A percentile compares a stretch with the other conserved stretches of the same genome.
phyloP scores from a whole-genome alignment of 2,797 vertebrate species.

The Hirundo rustica region DNA sequence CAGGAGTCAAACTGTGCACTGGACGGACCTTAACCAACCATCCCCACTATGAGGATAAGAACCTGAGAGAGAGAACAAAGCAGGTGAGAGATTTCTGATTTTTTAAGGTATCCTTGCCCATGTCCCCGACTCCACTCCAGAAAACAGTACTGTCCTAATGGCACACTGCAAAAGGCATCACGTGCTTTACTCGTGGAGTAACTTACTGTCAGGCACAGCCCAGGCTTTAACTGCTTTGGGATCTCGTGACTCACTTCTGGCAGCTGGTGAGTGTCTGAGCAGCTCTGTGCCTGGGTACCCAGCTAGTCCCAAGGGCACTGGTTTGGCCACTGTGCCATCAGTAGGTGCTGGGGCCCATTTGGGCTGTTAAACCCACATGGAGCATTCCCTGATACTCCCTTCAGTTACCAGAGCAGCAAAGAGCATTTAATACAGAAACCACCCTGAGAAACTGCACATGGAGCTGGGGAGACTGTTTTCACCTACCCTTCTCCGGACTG shows the following conservation, averaged over 20 bases:
- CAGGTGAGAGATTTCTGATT: slow-evolving; percentile 78
- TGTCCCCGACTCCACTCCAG: not conserved
- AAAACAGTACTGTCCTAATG: too few relatives aligned
- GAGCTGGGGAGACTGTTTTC: not conserved
- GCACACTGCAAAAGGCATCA: not conserved
- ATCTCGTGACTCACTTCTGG: not conserved
- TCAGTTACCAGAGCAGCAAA: not conserved
- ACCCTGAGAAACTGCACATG: not conserved
- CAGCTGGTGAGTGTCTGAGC: not conserved
- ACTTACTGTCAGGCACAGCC: not conserved
- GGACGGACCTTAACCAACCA: slow-evolving; percentile 95
- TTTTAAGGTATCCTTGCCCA: not conserved
- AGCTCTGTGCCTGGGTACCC: not conserved
- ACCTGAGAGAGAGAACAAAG: slow-evolving; percentile 90
- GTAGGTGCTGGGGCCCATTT: not conserved
- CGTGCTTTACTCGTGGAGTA: accelerated
- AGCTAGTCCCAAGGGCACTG: not conserved
- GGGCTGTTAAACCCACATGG: not conserved
- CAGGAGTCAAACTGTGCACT: slow-evolving; percentile 97
- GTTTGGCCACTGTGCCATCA: not conserved
- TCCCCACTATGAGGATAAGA: slow-evolving; percentile 95
- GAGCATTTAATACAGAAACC: not conserved
- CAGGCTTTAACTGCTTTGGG: not conserved
- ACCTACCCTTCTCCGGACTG: not conserved
- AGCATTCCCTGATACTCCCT: not conserved